phyloP scores from a whole-genome alignment of 2,797 vertebrate genomes.

The Chelonia mydas region DNA sequence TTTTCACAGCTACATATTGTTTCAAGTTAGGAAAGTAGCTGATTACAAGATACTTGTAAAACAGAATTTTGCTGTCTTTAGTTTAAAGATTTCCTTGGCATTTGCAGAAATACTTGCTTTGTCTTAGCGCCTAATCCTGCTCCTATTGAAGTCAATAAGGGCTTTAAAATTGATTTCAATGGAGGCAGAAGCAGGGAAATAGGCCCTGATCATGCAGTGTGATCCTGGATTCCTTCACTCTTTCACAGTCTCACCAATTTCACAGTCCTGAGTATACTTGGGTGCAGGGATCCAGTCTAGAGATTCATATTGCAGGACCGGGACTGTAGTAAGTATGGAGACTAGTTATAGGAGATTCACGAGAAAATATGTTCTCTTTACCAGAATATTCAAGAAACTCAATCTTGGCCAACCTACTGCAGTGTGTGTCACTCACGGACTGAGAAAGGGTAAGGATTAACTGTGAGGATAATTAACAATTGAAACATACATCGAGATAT shows the following conservation, averaged over 20 bases:
- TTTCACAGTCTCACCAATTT: neutral
- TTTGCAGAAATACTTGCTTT: neutral
- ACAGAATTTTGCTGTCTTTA: neutral
- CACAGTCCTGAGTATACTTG: neutral
- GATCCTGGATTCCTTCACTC: neutral
- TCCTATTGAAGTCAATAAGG: neutral
- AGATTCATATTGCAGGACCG: neutral
- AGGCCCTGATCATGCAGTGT: neutral
- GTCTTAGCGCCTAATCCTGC: neutral
- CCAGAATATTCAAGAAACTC: rapidly evolving
- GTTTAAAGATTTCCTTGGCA: neutral
- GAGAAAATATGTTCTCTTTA: neutral
- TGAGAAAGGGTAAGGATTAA: neutral
- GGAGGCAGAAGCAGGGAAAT: neutral
- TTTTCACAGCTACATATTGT: neutral
- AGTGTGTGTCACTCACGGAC: neutral
- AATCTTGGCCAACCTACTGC: neutral
- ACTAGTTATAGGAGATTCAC: neutral
- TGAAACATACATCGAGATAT: neutral
- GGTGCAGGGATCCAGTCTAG: neutral
- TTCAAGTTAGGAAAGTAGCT: neutral
- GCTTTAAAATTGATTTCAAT: neutral
- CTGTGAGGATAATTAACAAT: neutral
- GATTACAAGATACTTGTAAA: neutral
- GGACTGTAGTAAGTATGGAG: neutral